Evolutionary conservation across 2,113 vertebrate species (phyloP).

Genomic region (Mesoclemmys tuberculata): DNA sequence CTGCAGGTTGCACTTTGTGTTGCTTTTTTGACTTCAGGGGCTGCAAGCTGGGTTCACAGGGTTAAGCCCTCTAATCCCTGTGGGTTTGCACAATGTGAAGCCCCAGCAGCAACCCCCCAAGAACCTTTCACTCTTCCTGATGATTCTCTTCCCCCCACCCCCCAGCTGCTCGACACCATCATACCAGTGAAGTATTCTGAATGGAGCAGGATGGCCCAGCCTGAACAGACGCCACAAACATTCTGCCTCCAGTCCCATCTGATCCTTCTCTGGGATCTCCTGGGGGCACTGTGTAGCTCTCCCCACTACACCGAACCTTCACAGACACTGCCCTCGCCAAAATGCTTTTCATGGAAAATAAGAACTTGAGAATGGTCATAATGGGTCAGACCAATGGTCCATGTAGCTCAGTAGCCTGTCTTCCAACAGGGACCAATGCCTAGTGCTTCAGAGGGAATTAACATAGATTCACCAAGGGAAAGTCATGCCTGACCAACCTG

Average conservation of each 20-base stretch:
- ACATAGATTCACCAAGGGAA: no score
- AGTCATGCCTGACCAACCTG: no score
- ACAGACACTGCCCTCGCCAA: neutral
- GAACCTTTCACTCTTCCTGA: neutral
- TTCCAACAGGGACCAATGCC: no score
- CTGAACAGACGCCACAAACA: neutral
- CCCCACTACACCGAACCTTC: no score
- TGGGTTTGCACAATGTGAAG: neutral
- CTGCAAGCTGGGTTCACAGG: neutral
- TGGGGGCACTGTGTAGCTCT: no score
- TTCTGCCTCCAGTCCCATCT: neutral
- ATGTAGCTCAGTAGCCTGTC: no score
- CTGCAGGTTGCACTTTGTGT: neutral
- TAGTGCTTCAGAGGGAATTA: no score
- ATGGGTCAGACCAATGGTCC: no score
- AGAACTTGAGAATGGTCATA: no score
- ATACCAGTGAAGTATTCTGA: neutral
- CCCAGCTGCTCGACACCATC: neutral
- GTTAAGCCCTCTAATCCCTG: no score
- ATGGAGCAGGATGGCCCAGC: neutral
- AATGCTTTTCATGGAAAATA: neutral
- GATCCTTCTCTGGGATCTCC: neutral
- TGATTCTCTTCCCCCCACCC: accelerated
- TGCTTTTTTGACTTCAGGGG: neutral
- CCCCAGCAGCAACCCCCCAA: neutral